Base-by-base conservation (phyloP, 1,140 invertebrate genomes). In the Ostrea denselamellosa region DNA sequence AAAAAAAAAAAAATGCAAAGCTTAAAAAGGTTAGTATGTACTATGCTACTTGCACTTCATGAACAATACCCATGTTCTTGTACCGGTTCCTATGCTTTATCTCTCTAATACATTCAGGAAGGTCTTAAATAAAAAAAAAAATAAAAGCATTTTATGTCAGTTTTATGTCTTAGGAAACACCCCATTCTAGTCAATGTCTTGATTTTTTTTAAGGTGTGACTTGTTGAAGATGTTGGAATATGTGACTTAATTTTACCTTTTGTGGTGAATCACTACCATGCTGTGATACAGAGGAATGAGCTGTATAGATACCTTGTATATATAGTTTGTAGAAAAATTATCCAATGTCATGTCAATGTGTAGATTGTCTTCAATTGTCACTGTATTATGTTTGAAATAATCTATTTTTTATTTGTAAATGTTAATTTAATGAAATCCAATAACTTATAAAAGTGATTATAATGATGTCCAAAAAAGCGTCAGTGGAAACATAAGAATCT, bases 401-500 rank as follows among this genome's bases (percentile, higher is more conserved):
- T 62, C n/a, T 62, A 62, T 62, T 62, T 62, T 62, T 77, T 34
- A 5, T 77, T 62, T 9, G 28, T 28, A 77, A 28, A 62, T 19
- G 68, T 77, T 77, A 25, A 77, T 34, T 19, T 22, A 28, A 77
- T 77, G 68, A 77, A 77, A 77, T 77, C 68, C 68, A 77, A 77
- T 77, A 44, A 28, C 9, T 77, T 14, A 12, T 12, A 7, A 22
- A 44, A 34, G 10, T 25, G 28, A 34, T 25, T 25, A 14, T 25
- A 9, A 5, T 77, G 28, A 77, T 12, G 22, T 12, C 68, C 25
- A 10, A 28, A 0, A 25, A 14, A 34, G 25, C 2, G 68, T 9
- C 8, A 34, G 17, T 28, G 25, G 28, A 77, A 77, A 2, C 14
- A 77, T 28, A 12, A 77, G 28, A 34, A 8, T 28, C 12, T 77